These are phyloP conservation scores for Zelleria hepariella DNA, from an alignment of 2,888 invertebrate genomes.

Conservation along the genomic window DNA sequence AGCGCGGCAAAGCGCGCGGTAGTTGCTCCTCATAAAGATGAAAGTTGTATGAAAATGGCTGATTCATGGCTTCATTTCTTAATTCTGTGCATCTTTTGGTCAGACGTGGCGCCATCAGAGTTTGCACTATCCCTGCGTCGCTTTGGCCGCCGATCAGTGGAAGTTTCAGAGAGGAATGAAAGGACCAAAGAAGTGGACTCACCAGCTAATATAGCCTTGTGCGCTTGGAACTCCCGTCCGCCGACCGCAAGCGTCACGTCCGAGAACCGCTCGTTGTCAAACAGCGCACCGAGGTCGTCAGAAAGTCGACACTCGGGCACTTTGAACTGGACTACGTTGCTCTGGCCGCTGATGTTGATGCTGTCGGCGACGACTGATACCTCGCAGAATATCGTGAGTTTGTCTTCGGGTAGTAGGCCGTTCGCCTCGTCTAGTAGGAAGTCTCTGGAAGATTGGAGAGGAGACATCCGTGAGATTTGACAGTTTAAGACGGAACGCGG, in stretches of 20 bases:
- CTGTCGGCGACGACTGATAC: constrained; percentile 97
- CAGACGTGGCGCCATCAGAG: too few relatives aligned
- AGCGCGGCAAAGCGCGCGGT: too few relatives aligned
- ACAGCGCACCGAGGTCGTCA: constrained; percentile 94
- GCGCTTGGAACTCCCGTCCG: constrained; percentile 92
- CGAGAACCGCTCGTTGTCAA: constrained; percentile 97
- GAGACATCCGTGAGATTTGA: background rate
- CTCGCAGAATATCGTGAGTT: constrained; percentile 99
- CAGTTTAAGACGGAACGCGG: too few relatives aligned
- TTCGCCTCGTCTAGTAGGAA: constrained; percentile 99
- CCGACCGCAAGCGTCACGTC: constrained; percentile 96
- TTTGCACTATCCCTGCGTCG: too few relatives aligned
- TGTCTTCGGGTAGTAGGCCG: constrained; percentile 98
- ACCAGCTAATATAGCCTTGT: constrained; percentile 97
- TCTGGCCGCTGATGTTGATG: constrained; percentile 99
- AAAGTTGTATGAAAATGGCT: too few relatives aligned
- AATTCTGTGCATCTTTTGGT: too few relatives aligned
- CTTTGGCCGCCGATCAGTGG: too few relatives aligned
- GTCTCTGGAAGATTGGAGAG: constrained; percentile 76
- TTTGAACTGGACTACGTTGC: constrained; percentile 98
- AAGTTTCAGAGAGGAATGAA: too few relatives aligned
- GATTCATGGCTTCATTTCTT: too few relatives aligned
- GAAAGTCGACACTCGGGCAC: constrained; percentile 94
- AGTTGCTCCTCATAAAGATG: too few relatives aligned
- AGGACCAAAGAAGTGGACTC: constrained; percentile 26